Evolutionary conservation across 2,888 invertebrate genomes (phyloP).

Genomic region (Leuctra nigra): DNA sequence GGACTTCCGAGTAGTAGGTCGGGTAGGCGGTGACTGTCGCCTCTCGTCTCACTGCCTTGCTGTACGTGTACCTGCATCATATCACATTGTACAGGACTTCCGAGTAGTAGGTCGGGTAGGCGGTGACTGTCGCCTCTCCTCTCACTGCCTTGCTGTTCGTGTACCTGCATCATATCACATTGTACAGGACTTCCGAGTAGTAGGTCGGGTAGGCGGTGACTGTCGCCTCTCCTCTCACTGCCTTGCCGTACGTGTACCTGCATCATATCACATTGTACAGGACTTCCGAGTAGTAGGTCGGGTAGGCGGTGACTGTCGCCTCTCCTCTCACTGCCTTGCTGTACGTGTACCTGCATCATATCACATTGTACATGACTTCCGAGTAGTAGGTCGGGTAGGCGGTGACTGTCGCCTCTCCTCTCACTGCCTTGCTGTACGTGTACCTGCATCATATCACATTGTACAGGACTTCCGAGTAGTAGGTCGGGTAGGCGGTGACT

Average conservation of each 20-base stretch:
- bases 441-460: conserved; percentile 51
- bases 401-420: conserved; percentile 77
- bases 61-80: conserved; percentile 66
- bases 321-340: conserved; percentile 83
- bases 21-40: conserved; percentile 79
- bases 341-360: conserved; percentile 63
- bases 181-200: conserved; percentile 66
- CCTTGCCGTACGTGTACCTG: conserved; percentile 79
- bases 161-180: conserved; percentile 51
- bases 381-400: conserved; percentile 79
- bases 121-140: conserved; percentile 78
- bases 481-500: conserved; percentile 75
- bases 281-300: conserved; percentile 70
- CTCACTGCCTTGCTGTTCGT: conserved; percentile 80
- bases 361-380: conserved; percentile 55
- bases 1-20: conserved; percentile 67
- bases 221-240: conserved; percentile 79
- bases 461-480: conserved; percentile 69
- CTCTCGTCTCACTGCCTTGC: conserved; percentile 79
- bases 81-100: conserved; percentile 57
- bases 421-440: conserved; percentile 78
- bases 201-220: conserved; percentile 78
- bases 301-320: conserved; percentile 75
- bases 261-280: conserved; percentile 47
- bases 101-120: conserved; percentile 76